Evolutionary conservation across 2,888 invertebrate genomes (phyloP).

Genomic region (Disparrhopalites patrizii): DNA sequence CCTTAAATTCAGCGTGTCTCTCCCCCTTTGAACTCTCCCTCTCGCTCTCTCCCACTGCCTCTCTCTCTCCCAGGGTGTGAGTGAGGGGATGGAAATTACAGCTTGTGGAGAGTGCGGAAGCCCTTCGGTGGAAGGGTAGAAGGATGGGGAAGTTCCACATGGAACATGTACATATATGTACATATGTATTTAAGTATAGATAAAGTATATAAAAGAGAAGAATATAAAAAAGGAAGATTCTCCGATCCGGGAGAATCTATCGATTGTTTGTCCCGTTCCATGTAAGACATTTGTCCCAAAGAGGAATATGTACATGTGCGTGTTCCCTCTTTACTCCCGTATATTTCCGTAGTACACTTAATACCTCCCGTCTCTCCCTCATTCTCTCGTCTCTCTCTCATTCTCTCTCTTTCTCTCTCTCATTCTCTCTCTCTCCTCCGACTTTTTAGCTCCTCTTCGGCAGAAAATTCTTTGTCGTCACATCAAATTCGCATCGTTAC

Average conservation of each 20-base stretch:
- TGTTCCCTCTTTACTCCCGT: neutral
- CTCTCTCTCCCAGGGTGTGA: neutral
- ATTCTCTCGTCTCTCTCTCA: too few species aligned
- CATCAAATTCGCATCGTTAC: conserved; percentile 44
- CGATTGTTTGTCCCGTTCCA: conserved; percentile 26
- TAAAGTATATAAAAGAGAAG: too few species aligned
- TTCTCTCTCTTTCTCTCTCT: neutral
- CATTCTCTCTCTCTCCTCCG: neutral
- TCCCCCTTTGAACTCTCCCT: too few species aligned
- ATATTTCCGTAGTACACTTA: neutral
- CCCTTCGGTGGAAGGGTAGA: conserved; percentile 1
- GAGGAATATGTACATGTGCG: neutral
- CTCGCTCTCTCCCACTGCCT: too few species aligned
- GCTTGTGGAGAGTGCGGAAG: neutral
- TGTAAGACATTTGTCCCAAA: conserved; percentile 29
- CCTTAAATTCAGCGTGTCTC: too few species aligned
- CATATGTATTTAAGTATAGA: neutral
- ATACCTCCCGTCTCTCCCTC: neutral
- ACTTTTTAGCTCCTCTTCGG: neutral
- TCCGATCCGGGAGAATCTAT: conserved; percentile 30
- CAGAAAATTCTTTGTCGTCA: conserved; percentile 40
- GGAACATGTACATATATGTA: neutral
- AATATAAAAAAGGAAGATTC: conserved; percentile 15
- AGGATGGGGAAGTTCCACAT: neutral
- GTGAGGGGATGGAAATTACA: conserved; percentile 18